These are phyloP conservation scores for Scotopteryx bipunctaria DNA, from an alignment of 2,888 invertebrate species.

Conservation along the genomic window DNA sequence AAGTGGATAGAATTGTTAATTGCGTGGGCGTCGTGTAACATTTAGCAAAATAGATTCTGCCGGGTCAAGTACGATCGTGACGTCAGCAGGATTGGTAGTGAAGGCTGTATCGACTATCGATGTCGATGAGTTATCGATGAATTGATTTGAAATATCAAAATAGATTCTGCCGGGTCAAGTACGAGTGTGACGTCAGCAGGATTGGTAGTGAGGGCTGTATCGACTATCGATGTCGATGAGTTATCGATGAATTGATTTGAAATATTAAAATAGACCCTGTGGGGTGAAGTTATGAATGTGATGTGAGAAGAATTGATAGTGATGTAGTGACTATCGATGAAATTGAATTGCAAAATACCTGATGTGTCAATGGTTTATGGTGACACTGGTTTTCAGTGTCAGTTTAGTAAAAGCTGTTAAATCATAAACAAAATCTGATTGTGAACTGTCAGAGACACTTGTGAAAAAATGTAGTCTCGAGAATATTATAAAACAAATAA, in stretches of 20 bases:
- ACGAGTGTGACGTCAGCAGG: conserved; percentile 14
- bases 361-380: too few relatives aligned
- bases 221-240: not conserved
- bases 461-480: too few relatives aligned
- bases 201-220: conserved; percentile 3
- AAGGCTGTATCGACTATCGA: conserved; percentile 1
- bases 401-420: too few relatives aligned
- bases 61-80: conserved; percentile 39
- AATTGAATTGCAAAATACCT: too few relatives aligned
- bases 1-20: conserved; percentile 10
- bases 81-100: conserved; percentile 20
- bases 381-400: too few relatives aligned
- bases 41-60: conserved; percentile 38
- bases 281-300: too few relatives aligned
- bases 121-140: not conserved
- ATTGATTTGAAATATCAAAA: conserved; percentile 15
- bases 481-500: too few relatives aligned
- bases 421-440: too few relatives aligned
- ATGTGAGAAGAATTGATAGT: too few relatives aligned
- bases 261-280: too few relatives aligned
- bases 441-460: too few relatives aligned
- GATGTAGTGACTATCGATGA: too few relatives aligned
- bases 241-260: conserved; percentile 1
- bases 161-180: conserved; percentile 38
- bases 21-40: conserved; percentile 6